Percentiles rank a stretch among this genome's conserved stretches.
Evolutionary conservation across 2,797 vertebrate genomes (phyloP).

Genomic region (Leptatherina wallacei): DNA sequence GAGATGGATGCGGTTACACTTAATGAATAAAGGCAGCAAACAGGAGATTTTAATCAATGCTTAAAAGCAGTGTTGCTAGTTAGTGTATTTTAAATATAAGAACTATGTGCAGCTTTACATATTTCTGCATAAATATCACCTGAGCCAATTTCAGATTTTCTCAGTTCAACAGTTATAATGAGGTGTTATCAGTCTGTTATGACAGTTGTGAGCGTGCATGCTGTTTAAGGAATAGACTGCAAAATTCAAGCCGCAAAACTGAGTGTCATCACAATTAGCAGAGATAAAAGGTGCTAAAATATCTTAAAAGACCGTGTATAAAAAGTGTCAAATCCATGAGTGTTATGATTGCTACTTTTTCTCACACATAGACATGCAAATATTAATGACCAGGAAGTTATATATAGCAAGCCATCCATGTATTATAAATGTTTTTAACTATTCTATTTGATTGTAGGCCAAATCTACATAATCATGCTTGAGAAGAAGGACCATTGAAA

Average conservation of each 20-base stretch:
- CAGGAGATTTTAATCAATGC: slow-evolving; percentile 1
- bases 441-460: background rate
- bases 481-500: background rate
- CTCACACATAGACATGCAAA: background rate
- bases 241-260: background rate
- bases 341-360: background rate
- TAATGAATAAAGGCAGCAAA: background rate
- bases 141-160: background rate
- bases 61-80: background rate
- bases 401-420: background rate
- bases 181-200: background rate
- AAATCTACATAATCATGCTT: too few species aligned
- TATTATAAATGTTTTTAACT: background rate
- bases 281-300: background rate
- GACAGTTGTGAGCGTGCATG: background rate
- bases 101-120: too few species aligned
- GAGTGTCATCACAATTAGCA: background rate
- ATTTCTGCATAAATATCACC: background rate
- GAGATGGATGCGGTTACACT: slow-evolving; percentile 22
- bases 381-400: background rate
- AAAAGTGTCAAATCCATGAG: background rate
- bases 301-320: background rate
- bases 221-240: background rate
- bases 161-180: background rate
- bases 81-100: too few species aligned